A percentile compares a stretch with the other conserved stretches of the same genome.
Evolutionary conservation across 2,797 vertebrate genomes (phyloP).

Genomic region (Crocodylus rhombifer): DNA sequence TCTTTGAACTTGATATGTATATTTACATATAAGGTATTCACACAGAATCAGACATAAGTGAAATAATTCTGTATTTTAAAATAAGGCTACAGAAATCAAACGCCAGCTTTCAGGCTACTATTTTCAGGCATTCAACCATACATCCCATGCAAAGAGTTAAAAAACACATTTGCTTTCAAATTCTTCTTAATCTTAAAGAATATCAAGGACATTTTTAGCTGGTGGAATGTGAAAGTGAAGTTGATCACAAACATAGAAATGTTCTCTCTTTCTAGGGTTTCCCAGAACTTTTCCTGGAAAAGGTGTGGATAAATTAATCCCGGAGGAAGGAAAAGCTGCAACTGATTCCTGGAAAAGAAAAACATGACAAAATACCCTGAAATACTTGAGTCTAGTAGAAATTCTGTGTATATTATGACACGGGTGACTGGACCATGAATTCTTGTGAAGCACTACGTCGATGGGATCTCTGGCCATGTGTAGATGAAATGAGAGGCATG

Average conservation of each 20-base stretch:
- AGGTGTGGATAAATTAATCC: not conserved
- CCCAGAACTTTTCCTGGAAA: not conserved
- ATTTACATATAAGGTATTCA: not conserved
- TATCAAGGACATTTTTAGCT: not conserved
- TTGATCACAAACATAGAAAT: not conserved
- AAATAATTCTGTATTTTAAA: not conserved
- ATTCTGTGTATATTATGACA: not conserved
- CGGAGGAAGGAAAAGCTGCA: not conserved
- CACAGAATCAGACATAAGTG: not conserved
- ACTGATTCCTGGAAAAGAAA: not conserved
- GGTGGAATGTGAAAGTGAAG: not conserved
- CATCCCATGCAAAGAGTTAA: not conserved
- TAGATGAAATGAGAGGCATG: too few relatives aligned
- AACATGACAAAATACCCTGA: not conserved
- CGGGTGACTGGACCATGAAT: not conserved
- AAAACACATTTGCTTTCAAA: not conserved
- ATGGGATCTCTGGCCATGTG: not conserved
- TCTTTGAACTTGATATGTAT: not conserved
- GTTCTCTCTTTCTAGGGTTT: not conserved
- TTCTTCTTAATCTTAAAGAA: not conserved
- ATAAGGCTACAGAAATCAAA: not conserved
- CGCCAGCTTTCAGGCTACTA: not conserved
- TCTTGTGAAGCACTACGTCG: conserved; percentile 5
- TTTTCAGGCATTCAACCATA: not conserved
- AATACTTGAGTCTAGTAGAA: not conserved